phyloP scores from a whole-genome alignment of 2,888 invertebrate genomes.

The Andrena haemorrhoa region DNA sequence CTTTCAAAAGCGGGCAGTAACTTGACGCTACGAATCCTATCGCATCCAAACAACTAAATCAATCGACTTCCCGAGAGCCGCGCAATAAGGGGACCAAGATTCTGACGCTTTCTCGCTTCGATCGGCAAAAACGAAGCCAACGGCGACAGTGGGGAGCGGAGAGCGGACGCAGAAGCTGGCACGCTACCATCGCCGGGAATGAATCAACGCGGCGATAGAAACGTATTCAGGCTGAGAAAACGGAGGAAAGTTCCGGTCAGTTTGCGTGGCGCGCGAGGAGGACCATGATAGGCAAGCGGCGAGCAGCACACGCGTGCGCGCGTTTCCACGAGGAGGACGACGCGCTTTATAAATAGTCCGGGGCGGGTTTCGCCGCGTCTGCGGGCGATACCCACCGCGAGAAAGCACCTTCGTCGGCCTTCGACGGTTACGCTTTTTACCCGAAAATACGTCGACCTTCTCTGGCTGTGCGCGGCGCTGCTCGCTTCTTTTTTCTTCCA shows the following conservation, averaged over 20 bases:
- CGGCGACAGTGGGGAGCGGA: no score
- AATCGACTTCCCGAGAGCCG: no score
- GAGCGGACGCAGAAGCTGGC: no score
- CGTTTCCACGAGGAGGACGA: conserved; percentile 73
- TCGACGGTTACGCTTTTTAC: conserved; percentile 35
- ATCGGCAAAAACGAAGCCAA: no score
- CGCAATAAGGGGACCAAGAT: no score
- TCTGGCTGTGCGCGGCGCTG: background rate
- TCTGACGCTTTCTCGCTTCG: no score
- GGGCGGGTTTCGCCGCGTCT: conserved; percentile 58
- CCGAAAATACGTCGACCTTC: conserved; percentile 51
- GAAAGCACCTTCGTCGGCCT: conserved; percentile 60
- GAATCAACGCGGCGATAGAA: background rate
- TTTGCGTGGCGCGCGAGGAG: conserved; percentile 78
- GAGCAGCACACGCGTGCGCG: conserved; percentile 46
- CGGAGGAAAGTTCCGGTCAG: conserved; percentile 62
- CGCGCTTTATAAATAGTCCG: conserved; percentile 80
- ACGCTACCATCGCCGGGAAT: background rate
- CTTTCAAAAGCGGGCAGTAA: no score
- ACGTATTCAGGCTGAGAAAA: conserved; percentile 38
- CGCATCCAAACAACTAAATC: no score
- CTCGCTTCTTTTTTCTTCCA: conserved; percentile 14
- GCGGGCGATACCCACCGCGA: conserved; percentile 50
- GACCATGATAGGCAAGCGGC: conserved; percentile 72
- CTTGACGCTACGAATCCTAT: no score